Conservation (phyloP, 2,888 invertebrate genomes). For the Philaethria dido region DNA sequence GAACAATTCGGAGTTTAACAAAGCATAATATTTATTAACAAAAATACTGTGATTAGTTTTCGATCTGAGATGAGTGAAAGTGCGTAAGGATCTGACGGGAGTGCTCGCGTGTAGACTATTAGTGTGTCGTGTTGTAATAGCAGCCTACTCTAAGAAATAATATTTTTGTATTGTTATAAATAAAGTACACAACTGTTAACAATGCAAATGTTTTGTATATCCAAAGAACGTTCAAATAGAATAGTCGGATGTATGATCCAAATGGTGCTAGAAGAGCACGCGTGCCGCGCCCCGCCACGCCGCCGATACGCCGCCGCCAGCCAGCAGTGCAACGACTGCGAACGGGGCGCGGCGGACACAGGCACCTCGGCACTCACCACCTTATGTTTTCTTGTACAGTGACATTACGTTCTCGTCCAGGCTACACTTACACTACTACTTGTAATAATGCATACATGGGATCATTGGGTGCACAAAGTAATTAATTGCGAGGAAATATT, state of each 20-base stretch:
- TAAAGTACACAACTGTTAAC: slow-evolving; percentile 78
- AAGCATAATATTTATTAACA: slow-evolving; percentile 72
- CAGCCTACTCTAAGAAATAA: slow-evolving; percentile 73
- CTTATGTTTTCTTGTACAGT: not conserved
- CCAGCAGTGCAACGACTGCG: too few relatives aligned
- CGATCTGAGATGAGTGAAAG: slow-evolving; percentile 48
- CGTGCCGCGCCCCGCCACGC: not conserved
- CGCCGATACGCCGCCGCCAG: not conserved
- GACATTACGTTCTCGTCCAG: slow-evolving; percentile 10
- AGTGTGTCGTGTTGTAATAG: slow-evolving; percentile 56
- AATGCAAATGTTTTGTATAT: slow-evolving; percentile 69
- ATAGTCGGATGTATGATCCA: slow-evolving; percentile 64
- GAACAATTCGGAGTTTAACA: slow-evolving; percentile 68
- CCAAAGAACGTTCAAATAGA: slow-evolving; percentile 60
- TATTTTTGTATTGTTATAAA: slow-evolving; percentile 82
- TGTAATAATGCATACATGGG: slow-evolving; percentile 33
- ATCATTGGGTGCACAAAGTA: slow-evolving; percentile 30
- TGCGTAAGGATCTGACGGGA: slow-evolving; percentile 23
- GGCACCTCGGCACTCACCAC: slow-evolving; percentile 16
- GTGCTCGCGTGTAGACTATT: slow-evolving; percentile 33
- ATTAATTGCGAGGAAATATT: slow-evolving; percentile 29
- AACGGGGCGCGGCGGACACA: not conserved
- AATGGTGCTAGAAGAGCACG: slow-evolving; percentile 71
- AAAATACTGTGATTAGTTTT: slow-evolving; percentile 74
- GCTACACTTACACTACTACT: slow-evolving; percentile 30